Conservation (phyloP, 2,113 vertebrate species). For the Ammodytes marinus region DNA sequence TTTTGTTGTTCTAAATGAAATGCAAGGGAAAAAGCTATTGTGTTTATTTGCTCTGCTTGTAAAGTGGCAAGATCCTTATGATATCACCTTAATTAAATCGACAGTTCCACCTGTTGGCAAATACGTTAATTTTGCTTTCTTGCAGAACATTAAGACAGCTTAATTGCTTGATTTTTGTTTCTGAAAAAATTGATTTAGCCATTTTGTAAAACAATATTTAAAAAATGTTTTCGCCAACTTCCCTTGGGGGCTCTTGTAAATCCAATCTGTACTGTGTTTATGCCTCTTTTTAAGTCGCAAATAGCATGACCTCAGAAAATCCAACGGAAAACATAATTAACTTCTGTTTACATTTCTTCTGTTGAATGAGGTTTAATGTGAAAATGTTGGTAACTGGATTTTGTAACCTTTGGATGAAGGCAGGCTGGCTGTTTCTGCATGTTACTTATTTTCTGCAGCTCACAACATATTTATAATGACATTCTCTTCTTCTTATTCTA, state of each 20-base stretch:
- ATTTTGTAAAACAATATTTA: too few species aligned
- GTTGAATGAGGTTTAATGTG: background rate
- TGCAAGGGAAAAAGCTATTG: background rate
- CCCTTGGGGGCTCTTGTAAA: too few species aligned
- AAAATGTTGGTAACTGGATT: background rate
- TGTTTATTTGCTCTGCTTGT: constrained; percentile 19
- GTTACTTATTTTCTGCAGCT: constrained; percentile 26
- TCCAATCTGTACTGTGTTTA: too few species aligned
- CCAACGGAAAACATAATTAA: background rate
- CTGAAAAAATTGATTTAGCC: too few species aligned
- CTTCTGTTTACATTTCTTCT: background rate
- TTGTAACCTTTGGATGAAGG: background rate
- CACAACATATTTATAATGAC: constrained; percentile 43
- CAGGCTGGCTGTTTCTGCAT: constrained; percentile 19
- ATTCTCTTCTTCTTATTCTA: constrained; percentile 42
- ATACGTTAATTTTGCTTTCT: constrained; percentile 25
- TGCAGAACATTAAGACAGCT: background rate
- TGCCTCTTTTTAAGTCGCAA: too few species aligned
- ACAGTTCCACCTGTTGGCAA: constrained; percentile 2
- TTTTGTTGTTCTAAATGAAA: constrained; percentile 1
- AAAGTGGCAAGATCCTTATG: constrained; percentile 25
- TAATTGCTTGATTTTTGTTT: too few species aligned
- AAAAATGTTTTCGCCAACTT: too few species aligned
- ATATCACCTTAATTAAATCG: constrained; percentile 3
- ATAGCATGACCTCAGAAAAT: background rate